Evolutionary conservation across 2,888 invertebrate species (phyloP).

Genomic region (Nemotelus nigrinus): DNA sequence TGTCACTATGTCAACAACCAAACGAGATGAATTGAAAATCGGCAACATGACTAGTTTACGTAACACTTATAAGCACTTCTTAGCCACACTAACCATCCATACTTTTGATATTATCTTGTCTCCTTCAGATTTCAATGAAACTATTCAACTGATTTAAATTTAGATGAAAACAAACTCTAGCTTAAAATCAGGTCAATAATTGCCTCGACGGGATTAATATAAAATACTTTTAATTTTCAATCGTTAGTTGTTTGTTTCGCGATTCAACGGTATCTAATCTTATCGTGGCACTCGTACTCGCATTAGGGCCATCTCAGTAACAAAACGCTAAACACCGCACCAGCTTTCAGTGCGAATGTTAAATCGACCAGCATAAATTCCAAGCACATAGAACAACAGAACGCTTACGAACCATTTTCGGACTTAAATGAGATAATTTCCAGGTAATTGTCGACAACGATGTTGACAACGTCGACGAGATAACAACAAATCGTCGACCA

Average conservation of each 20-base stretch:
- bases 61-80: too few species aligned
- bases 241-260: too few species aligned
- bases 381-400: conserved; percentile 25
- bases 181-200: too few species aligned
- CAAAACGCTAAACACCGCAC: conserved; percentile 6
- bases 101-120: too few species aligned
- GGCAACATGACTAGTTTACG: conserved; percentile 4
- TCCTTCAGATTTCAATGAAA: too few species aligned
- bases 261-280: conserved; percentile 1
- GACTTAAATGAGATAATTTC: conserved; percentile 26
- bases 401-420: conserved; percentile 30
- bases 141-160: too few species aligned
- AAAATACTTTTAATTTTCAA: too few species aligned
- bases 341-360: too few species aligned
- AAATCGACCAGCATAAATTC: conserved; percentile 2
- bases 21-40: conserved; percentile 10
- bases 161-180: too few species aligned
- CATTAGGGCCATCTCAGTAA: not conserved
- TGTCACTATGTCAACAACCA: conserved; percentile 5
- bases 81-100: too few species aligned
- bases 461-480: conserved; percentile 4
- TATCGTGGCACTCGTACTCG: not conserved
- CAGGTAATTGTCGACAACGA: conserved; percentile 26
- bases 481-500: not conserved
- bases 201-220: too few species aligned